A percentile compares a stretch with the other conserved stretches of the same genome.
Conservation (phyloP, 2,113 vertebrate species). For the Odobenus rosmarus region DNA sequence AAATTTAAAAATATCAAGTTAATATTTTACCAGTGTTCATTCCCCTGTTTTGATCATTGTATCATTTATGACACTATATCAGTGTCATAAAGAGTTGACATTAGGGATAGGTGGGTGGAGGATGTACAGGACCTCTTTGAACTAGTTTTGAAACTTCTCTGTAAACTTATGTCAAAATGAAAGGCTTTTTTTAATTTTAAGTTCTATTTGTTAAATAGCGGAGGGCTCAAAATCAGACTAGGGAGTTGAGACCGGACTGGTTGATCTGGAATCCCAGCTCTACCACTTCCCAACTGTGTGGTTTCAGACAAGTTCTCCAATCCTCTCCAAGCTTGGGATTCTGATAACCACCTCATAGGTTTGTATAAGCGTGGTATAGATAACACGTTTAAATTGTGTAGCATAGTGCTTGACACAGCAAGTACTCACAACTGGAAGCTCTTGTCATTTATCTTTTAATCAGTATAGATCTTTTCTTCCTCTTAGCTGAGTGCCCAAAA, state of each 20-base stretch:
- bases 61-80: background rate
- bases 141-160: slow-evolving; percentile 3
- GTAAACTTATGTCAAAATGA: background rate
- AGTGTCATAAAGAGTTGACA: background rate
- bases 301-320: background rate
- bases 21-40: background rate
- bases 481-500: background rate
- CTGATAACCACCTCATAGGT: background rate
- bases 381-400: background rate
- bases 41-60: background rate
- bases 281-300: background rate
- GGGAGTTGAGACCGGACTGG: background rate
- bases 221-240: background rate
- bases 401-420: background rate
- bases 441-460: background rate
- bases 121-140: background rate
- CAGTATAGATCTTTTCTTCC: background rate
- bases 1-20: background rate
- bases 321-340: background rate
- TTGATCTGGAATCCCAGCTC: background rate
- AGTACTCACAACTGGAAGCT: background rate
- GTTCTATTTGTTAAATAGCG: background rate
- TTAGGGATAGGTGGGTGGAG: background rate
- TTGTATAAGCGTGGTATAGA: background rate
- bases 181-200: background rate